phyloP scores from a whole-genome alignment of 2,888 invertebrate genomes.

The Cordilura impudica region DNA sequence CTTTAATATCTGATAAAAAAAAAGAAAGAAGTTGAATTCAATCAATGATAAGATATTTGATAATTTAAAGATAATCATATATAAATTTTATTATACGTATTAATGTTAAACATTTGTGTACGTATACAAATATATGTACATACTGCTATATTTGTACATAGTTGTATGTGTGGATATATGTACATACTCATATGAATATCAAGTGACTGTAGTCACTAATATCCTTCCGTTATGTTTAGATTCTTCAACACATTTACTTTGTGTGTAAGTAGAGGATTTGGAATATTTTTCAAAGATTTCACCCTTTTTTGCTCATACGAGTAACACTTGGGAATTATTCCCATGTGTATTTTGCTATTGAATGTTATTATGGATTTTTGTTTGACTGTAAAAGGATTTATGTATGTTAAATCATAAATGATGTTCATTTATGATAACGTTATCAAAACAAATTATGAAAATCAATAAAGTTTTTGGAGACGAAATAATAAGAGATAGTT shows the following conservation, averaged over 20 bases:
- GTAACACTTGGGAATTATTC: conserved; percentile 1
- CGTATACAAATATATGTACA: not conserved
- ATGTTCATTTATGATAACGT: conserved; percentile 56
- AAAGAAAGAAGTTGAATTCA: not conserved
- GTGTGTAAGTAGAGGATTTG: not conserved
- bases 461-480: not conserved
- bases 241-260: conserved; percentile 17
- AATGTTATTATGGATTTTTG: conserved; percentile 22
- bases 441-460: not conserved
- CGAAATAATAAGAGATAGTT: no score
- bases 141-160: not conserved
- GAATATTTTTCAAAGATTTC: not conserved
- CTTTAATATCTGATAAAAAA: conserved; percentile 11
- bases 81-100: conserved; percentile 22
- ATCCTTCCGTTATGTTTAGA: conserved; percentile 39
- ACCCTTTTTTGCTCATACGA: conserved; percentile 40
- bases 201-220: conserved; percentile 23
- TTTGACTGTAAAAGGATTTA: conserved; percentile 39
- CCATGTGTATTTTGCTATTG: conserved; percentile 24
- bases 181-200: not conserved
- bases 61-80: conserved; percentile 53
- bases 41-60: conserved; percentile 52
- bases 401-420: conserved; percentile 26
- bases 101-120: conserved; percentile 33
- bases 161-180: not conserved